Percentiles rank a stretch among this genome's conserved stretches.
Evolutionary conservation across 2,113 vertebrate genomes (phyloP).

Genomic region (Ophiodon elongatus): DNA sequence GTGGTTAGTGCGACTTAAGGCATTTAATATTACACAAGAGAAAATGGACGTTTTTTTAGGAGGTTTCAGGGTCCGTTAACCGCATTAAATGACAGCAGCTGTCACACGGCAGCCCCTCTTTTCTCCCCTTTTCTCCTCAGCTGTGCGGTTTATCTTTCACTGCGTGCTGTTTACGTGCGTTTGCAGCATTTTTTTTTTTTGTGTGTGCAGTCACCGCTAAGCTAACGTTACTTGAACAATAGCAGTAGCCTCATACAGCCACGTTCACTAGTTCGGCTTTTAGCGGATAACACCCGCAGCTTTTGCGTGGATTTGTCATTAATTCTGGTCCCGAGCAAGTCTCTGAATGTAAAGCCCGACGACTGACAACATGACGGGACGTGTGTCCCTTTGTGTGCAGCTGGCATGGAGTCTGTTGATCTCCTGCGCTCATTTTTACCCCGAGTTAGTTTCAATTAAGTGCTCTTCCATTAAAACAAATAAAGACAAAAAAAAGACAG

Average conservation of each 20-base stretch:
- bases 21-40: neutral
- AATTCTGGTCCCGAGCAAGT: constrained; percentile 11
- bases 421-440: neutral
- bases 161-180: constrained; percentile 52
- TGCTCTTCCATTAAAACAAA: neutral
- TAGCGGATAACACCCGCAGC: neutral
- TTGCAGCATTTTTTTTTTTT: neutral
- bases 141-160: constrained; percentile 15
- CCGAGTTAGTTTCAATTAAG: neutral
- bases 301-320: constrained; percentile 2
- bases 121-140: constrained; percentile 12
- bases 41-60: neutral
- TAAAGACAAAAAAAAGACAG: neutral
- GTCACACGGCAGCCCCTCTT: constrained; percentile 56
- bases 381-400: constrained; percentile 50
- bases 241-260: neutral
- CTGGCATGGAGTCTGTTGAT: constrained; percentile 29
- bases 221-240: constrained; percentile 1
- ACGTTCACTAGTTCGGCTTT: neutral
- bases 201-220: neutral
- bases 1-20: too few species aligned
- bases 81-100: constrained; percentile 48
- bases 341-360: neutral
- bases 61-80: constrained; percentile 10
- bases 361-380: constrained; percentile 34